Percentiles rank a stretch among this genome's conserved stretches.
Conservation (phyloP, 2,797 vertebrate genomes). For the Enteromius treurensis region DNA sequence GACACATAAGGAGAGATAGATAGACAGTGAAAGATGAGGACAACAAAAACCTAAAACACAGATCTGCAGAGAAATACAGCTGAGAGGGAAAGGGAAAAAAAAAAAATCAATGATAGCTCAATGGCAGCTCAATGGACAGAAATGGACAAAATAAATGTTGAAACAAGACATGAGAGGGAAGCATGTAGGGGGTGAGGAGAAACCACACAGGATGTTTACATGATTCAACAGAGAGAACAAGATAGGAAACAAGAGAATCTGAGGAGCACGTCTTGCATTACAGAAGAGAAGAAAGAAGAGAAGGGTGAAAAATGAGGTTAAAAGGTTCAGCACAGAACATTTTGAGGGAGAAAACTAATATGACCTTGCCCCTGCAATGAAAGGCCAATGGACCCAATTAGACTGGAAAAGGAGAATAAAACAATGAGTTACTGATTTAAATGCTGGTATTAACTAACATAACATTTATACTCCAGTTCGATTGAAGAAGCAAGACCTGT, state of each 20-base stretch:
- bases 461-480: not conserved
- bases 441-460: not conserved
- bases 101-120: slow-evolving; percentile 42
- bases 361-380: slow-evolving; percentile 2
- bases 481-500: not conserved
- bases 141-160: slow-evolving; percentile 7
- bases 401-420: not conserved
- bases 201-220: slow-evolving; percentile 37
- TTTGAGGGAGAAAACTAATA: slow-evolving; percentile 10
- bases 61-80: not conserved
- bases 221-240: slow-evolving; percentile 42
- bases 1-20: slow-evolving; percentile 55
- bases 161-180: slow-evolving; percentile 24
- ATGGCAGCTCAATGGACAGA: not conserved
- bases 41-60: slow-evolving; percentile 13
- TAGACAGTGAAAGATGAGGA: slow-evolving; percentile 61
- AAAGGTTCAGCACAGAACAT: slow-evolving; percentile 36
- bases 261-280: slow-evolving; percentile 50
- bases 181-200: slow-evolving; percentile 28
- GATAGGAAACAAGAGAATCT: slow-evolving; percentile 50
- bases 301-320: slow-evolving; percentile 28
- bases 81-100: not conserved
- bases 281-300: slow-evolving; percentile 48
- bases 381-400: not conserved
- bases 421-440: not conserved